Conservation (phyloP, 2,113 vertebrate genomes). For the Typhlomys cinereus region DNA sequence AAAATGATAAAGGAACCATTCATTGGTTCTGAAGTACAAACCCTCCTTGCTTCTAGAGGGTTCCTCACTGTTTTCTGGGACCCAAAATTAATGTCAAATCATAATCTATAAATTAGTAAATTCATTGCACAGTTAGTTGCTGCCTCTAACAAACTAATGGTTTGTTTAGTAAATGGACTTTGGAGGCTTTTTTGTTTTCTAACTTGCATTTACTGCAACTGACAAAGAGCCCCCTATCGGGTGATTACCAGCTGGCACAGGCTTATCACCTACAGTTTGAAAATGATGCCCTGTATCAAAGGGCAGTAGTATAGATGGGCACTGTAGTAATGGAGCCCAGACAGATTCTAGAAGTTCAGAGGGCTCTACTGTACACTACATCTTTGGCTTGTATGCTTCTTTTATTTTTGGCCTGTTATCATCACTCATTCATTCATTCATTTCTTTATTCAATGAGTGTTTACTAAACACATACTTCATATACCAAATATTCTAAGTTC, state of each 20-base stretch:
- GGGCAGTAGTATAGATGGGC: neutral
- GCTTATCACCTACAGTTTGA: neutral
- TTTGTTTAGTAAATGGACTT: constrained; percentile 60
- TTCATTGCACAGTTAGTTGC: constrained; percentile 53
- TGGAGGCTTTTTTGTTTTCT: constrained; percentile 35
- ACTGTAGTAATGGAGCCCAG: neutral
- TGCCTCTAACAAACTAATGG: constrained; percentile 57
- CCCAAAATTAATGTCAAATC: constrained; percentile 55
- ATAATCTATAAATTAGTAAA: constrained; percentile 63
- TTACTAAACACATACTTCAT: neutral
- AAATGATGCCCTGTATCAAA: neutral
- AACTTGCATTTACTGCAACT: neutral
- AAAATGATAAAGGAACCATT: neutral
- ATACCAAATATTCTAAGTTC: neutral
- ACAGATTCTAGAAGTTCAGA: neutral
- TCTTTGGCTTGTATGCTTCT: neutral
- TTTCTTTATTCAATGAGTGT: no score
- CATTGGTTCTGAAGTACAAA: constrained; percentile 1
- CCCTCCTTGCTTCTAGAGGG: neutral
- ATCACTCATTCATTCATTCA: neutral
- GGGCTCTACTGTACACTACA: neutral
- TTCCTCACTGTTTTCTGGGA: constrained; percentile 11
- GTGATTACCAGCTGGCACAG: neutral
- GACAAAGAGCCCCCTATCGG: neutral
- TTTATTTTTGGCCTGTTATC: neutral